Conservation (phyloP, 2,888 invertebrate genomes). For the Drosophila birchii region DNA sequence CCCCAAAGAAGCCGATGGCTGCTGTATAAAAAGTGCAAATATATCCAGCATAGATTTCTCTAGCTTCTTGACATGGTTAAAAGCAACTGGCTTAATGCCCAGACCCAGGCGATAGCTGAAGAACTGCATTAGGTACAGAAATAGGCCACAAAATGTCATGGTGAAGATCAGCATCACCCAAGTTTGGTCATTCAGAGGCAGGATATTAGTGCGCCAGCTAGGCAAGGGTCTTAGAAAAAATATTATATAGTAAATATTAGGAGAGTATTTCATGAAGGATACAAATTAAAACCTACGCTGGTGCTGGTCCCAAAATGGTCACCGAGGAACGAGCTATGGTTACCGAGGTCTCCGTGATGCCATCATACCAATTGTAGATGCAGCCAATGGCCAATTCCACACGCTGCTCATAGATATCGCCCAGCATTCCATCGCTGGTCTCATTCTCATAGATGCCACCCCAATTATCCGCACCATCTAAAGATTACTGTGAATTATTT, state of each 20-base stretch:
- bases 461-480: constrained; percentile 83
- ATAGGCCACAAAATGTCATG: constrained; percentile 66
- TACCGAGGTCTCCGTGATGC: constrained; percentile 81
- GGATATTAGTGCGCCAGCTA: constrained; percentile 78
- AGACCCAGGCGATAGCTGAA: constrained; percentile 43
- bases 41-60: constrained; percentile 74
- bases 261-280: background rate
- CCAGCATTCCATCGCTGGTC: constrained; percentile 81
- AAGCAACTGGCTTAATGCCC: constrained; percentile 1
- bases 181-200: constrained; percentile 75
- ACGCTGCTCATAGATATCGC: constrained; percentile 79
- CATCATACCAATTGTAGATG: constrained; percentile 83
- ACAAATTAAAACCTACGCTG: constrained; percentile 65
- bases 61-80: constrained; percentile 52
- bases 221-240: constrained; percentile 71
- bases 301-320: constrained; percentile 81
- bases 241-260: background rate
- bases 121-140: constrained; percentile 70
- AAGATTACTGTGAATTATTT: too few relatives aligned
- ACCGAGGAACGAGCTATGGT: constrained; percentile 82
- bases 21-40: constrained; percentile 83
- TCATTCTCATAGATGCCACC: constrained; percentile 82
- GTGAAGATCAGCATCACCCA: constrained; percentile 74
- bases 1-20: constrained; percentile 78
- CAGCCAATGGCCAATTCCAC: constrained; percentile 83